phyloP scores from a whole-genome alignment of 2,113 vertebrate species.

The Calyptomena viridis region DNA sequence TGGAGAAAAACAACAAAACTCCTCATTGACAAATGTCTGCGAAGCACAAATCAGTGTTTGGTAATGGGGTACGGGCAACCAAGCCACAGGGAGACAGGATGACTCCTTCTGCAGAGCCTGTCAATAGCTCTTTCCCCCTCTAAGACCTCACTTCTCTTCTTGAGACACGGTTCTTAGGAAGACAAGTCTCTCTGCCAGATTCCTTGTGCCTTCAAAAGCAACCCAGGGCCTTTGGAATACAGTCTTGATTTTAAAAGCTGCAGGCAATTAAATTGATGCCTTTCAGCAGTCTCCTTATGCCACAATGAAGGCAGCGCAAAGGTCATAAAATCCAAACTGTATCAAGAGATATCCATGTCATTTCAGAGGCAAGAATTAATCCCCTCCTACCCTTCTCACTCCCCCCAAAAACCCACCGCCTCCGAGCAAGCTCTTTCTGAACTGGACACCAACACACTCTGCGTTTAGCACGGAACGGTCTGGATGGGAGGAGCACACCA shows the following conservation, averaged over 20 bases:
- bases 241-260: not conserved
- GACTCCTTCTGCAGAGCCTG: not conserved
- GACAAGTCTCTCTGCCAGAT: not conserved
- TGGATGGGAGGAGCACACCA: not conserved
- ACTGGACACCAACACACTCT: not conserved
- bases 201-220: not conserved
- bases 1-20: not conserved
- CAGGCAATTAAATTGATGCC: not conserved
- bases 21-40: not conserved
- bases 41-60: not conserved
- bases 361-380: not conserved
- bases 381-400: not conserved
- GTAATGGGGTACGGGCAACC: not conserved
- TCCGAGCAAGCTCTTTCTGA: not conserved
- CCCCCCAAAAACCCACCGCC: fast-evolving
- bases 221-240: not conserved
- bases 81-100: not conserved
- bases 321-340: not conserved
- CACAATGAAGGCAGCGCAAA: not conserved
- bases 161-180: not conserved
- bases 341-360: not conserved
- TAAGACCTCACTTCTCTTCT: not conserved
- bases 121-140: not conserved
- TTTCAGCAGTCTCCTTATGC: not conserved
- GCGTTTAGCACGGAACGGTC: not conserved